Conservation (phyloP, 2,888 invertebrate genomes). For the Calephelis perditalis region DNA sequence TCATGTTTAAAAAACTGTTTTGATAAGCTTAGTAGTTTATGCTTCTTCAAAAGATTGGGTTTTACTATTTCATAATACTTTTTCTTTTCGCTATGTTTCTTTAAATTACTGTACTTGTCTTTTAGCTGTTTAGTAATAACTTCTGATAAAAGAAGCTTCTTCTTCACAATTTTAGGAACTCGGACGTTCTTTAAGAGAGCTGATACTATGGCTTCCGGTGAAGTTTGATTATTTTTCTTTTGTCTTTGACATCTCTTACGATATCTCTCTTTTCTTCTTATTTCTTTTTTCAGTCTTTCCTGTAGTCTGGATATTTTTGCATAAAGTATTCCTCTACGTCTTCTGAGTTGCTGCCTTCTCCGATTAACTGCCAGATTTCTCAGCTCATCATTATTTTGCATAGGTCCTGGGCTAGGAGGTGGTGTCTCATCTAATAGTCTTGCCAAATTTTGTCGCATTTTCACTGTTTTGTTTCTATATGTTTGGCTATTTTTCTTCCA, state of each 20-base stretch:
- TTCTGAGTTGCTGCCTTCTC: not conserved
- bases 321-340: constrained; percentile 26
- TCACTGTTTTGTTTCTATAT: not conserved
- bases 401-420: not conserved
- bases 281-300: constrained; percentile 24
- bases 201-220: constrained; percentile 21
- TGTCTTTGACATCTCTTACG: too few species aligned
- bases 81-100: constrained; percentile 24
- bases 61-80: constrained; percentile 25
- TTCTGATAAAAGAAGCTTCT: constrained; percentile 20
- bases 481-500: constrained; percentile 20
- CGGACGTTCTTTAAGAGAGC: constrained; percentile 24
- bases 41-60: constrained; percentile 24
- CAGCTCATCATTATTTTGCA: not conserved
- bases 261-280: constrained; percentile 24
- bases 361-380: not conserved
- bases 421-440: constrained; percentile 26
- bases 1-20: too few species aligned
- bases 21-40: constrained; percentile 7
- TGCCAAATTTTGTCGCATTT: constrained; percentile 21
- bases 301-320: constrained; percentile 25
- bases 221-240: too few species aligned
- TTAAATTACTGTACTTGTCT: constrained; percentile 20
- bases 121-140: constrained; percentile 15
- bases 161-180: constrained; percentile 24